Percentiles rank a stretch among this genome's conserved stretches.
Evolutionary conservation across 2,797 vertebrate genomes (phyloP).

Genomic region (Rallus crepitans): DNA sequence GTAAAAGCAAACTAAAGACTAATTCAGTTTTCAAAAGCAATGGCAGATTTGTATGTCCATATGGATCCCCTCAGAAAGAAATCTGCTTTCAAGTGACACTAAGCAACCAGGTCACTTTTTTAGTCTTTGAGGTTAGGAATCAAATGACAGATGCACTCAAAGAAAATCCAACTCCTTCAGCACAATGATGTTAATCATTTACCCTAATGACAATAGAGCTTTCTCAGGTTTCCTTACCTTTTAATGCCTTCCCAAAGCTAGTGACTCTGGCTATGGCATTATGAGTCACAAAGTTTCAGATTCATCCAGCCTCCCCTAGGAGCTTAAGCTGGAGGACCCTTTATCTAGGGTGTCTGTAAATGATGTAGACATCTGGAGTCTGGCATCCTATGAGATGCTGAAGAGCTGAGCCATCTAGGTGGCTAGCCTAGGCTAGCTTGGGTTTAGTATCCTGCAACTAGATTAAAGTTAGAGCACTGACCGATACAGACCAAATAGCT

Average conservation of each 20-base stretch:
- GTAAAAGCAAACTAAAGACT: slow-evolving; percentile 25
- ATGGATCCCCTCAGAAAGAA: neutral
- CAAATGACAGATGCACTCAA: neutral
- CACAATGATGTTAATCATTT: neutral
- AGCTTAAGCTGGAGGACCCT: neutral
- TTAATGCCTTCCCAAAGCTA: neutral
- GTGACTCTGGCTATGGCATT: neutral
- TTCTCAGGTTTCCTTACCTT: neutral
- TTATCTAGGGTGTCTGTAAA: neutral
- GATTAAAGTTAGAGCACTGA: neutral
- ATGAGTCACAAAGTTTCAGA: neutral
- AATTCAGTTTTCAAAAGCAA: slow-evolving; percentile 4
- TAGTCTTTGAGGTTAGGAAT: neutral
- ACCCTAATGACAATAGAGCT: neutral
- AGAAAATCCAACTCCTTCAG: neutral
- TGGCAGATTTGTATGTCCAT: neutral
- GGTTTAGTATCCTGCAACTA: neutral
- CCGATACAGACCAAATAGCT: neutral
- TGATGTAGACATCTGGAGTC: neutral
- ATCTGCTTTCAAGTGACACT: neutral
- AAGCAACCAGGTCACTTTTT: neutral
- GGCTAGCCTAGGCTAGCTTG: neutral
- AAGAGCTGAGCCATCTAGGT: neutral
- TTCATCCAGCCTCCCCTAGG: neutral
- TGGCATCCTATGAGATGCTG: neutral